Conservation (phyloP, 2,888 invertebrate species). For the Phengaris arion region DNA sequence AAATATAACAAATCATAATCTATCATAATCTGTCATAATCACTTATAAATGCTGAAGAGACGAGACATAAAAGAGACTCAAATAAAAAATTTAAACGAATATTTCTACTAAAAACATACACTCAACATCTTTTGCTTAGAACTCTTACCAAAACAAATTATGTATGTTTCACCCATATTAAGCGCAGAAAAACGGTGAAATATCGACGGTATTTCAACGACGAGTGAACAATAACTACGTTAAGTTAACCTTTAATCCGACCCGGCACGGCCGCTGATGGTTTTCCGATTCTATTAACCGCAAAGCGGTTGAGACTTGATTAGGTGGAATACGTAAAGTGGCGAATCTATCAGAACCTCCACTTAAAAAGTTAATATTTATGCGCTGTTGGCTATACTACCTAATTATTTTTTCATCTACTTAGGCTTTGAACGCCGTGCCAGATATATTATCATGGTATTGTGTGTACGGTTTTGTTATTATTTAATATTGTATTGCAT, state of each 20-base stretch:
- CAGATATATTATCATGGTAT: neutral
- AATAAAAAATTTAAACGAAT: no score
- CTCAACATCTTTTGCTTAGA: neutral
- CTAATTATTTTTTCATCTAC: no score
- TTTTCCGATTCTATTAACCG: slow-evolving; percentile 72
- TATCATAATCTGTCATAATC: neutral
- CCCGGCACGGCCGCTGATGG: slow-evolving; percentile 58
- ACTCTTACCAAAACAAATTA: neutral
- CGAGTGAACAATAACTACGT: slow-evolving; percentile 36
- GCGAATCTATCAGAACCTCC: slow-evolving; percentile 31
- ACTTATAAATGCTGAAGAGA: neutral
- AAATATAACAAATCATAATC: no score
- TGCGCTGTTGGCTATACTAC: neutral
- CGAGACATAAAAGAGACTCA: no score
- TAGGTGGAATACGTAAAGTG: slow-evolving; percentile 54
- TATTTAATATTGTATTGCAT: no score
- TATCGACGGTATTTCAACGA: slow-evolving; percentile 19
- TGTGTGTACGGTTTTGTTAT: no score
- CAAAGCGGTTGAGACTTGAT: slow-evolving; percentile 58
- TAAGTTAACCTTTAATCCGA: slow-evolving; percentile 57
- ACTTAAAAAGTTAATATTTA: neutral
- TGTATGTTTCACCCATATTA: slow-evolving; percentile 19
- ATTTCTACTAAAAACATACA: neutral
- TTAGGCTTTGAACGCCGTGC: neutral
- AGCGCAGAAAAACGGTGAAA: slow-evolving; percentile 1